A percentile compares a stretch with the other conserved stretches of the same genome.
Evolutionary conservation across 2,797 vertebrate genomes (phyloP).

Genomic region (Heterohyrax brucei): DNA sequence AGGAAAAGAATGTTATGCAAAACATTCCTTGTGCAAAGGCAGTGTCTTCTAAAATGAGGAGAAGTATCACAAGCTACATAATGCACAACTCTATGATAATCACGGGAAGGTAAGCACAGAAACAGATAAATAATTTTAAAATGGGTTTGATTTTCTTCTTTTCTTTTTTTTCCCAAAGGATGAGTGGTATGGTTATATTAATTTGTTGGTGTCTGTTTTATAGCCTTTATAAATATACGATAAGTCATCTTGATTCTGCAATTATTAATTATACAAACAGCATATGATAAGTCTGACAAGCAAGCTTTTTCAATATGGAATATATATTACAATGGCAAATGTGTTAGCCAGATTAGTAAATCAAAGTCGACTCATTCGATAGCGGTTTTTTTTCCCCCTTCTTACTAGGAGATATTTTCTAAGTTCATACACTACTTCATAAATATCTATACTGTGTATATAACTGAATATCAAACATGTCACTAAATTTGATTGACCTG

Average conservation of each 20-base stretch:
- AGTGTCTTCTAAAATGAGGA: constrained; percentile 27
- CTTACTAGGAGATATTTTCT: background rate
- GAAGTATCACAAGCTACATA: constrained; percentile 60
- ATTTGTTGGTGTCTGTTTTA: constrained; percentile 84
- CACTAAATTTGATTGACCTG: background rate
- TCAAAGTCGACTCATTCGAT: constrained; percentile 66
- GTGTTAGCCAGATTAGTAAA: constrained; percentile 78
- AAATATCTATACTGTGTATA: background rate
- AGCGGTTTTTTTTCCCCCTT: constrained; percentile 38
- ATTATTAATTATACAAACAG: constrained; percentile 85
- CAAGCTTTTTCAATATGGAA: constrained; percentile 73
- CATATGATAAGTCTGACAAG: constrained; percentile 77
- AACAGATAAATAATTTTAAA: constrained; percentile 48
- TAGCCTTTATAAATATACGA: constrained; percentile 83
- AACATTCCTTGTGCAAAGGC: constrained; percentile 71
- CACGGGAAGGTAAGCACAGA: background rate
- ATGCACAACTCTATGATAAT: background rate
- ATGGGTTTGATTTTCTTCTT: constrained; percentile 54
- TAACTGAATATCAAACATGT: constrained; percentile 44
- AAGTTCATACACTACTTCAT: constrained; percentile 51
- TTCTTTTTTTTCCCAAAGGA: constrained; percentile 47
- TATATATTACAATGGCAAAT: constrained; percentile 79
- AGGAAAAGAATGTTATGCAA: constrained; percentile 72
- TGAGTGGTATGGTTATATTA: constrained; percentile 74
- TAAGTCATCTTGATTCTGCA: constrained; percentile 80